Percentiles rank a stretch among this genome's conserved stretches.
Conservation (phyloP, 2,888 invertebrate species). For the Sphaeridia pumilis region DNA sequence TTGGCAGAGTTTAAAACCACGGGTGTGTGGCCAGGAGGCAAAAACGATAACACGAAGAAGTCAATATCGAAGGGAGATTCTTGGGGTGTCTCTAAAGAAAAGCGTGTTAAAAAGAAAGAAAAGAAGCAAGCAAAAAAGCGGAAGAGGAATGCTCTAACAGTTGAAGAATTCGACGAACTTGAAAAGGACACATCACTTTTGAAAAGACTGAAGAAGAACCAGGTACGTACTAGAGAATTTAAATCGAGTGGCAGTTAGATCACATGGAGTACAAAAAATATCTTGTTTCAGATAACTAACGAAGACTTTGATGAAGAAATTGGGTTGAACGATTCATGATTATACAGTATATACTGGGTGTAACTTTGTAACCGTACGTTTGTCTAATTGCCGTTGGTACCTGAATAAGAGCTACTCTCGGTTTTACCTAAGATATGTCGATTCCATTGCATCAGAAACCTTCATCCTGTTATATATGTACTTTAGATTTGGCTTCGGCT, state of each 20-base stretch:
- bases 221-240: too few species aligned
- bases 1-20: conserved; percentile 57
- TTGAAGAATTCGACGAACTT: conserved; percentile 63
- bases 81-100: conserved; percentile 46
- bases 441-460: too few species aligned
- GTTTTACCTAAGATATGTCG: too few species aligned
- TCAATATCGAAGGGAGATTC: conserved; percentile 43
- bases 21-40: conserved; percentile 60
- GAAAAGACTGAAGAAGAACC: conserved; percentile 75
- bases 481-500: too few species aligned
- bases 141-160: conserved; percentile 49
- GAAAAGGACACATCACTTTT: conserved; percentile 68
- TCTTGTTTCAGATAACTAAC: conserved; percentile 41
- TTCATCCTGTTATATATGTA: too few species aligned
- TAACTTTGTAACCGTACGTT: too few species aligned
- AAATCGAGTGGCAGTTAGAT: too few species aligned
- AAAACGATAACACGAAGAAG: conserved; percentile 46
- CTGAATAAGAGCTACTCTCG: too few species aligned
- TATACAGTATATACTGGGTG: too few species aligned
- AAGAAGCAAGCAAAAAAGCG: conserved; percentile 44
- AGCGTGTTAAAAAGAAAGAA: conserved; percentile 45
- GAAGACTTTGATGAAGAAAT: conserved; percentile 43
- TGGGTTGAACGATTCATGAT: too few species aligned
- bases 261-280: too few species aligned
- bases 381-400: too few species aligned